Base-by-base conservation (phyloP, 2,113 vertebrate species). In the Eudyptes chrysolophus region DNA sequence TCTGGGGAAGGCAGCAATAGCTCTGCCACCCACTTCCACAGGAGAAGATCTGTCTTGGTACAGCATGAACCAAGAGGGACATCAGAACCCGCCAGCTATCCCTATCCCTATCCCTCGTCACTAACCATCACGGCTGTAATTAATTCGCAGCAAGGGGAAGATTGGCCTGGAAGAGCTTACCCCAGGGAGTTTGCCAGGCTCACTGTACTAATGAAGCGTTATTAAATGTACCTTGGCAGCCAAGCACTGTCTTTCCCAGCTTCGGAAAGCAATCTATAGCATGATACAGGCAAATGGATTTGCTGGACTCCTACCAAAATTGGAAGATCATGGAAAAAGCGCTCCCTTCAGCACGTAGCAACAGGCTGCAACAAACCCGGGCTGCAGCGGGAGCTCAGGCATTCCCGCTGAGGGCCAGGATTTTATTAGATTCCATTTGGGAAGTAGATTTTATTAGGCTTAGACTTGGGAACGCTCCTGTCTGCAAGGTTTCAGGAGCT, bases 331-430 rank as follows among this genome's bases (percentile, higher is more conserved):
- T 0, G 26, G 66, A 42, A 52, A 90, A 95, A 68, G 11, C 0
- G 0, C 24, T 89, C n/a, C 61, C 52, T 42, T 32, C 14, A 24
- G 55, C 0, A 0, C 5, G 0, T 10, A 81, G 69, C 82, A 87
- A 40, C 55, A 19, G 26, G 64, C 74, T 27, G 51, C 75, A 68
- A 42, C 42, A 60, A 69, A 75, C 7, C 7, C 0, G 2, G 58
- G 89, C 70, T 65, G 57, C 40, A 34, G n/a, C 2, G 1, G 2
- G 74, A 55, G 66, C 26, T 26, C 0, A 0, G 58, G 48, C 8
- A 3, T 57, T 69, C 60, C 60, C 55, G 13, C 24, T 0, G 0
- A 54, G 69, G 8, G 60, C n/a, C 5, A 1, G 74, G 51, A 10
- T 22, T 62, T 34, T 42, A 61, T 13, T 40, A 22, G 12, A 21